Evolutionary conservation across 2,888 invertebrate genomes (phyloP).

Genomic region (Hirtodrosophila histrioides): DNA sequence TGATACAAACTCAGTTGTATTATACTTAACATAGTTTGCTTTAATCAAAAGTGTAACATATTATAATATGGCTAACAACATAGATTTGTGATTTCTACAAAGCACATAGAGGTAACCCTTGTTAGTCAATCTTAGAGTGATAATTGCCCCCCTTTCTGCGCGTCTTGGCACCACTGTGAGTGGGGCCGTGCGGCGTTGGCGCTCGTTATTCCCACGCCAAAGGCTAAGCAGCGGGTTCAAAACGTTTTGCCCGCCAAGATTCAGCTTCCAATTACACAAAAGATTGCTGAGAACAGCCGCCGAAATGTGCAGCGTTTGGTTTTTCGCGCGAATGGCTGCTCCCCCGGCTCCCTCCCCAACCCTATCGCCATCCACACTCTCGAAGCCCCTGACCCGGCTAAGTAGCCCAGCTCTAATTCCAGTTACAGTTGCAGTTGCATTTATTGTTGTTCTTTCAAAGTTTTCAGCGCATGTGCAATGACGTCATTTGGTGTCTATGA

Average conservation of each 20-base stretch:
- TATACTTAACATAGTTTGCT: too few species aligned
- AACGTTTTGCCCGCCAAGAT: slow-evolving; percentile 69
- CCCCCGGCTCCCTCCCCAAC: neutral
- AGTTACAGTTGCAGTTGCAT: slow-evolving; percentile 26
- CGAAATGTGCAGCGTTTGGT: slow-evolving; percentile 69
- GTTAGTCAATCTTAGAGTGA: too few species aligned
- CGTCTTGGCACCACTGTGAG: slow-evolving; percentile 32
- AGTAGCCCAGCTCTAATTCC: neutral
- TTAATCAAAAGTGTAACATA: too few species aligned
- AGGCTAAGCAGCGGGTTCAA: slow-evolving; percentile 72
- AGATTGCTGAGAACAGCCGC: slow-evolving; percentile 72
- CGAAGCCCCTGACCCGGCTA: neutral
- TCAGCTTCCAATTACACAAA: slow-evolving; percentile 75
- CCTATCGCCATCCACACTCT: neutral
- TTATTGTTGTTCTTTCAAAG: slow-evolving; percentile 9
- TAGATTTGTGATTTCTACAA: too few species aligned
- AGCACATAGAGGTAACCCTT: too few species aligned
- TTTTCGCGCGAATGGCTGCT: slow-evolving; percentile 49
- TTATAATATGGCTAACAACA: too few species aligned
- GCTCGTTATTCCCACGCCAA: slow-evolving; percentile 67
- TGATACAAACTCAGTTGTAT: too few species aligned
- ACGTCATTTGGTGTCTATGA: slow-evolving; percentile 53
- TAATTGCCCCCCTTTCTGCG: too few species aligned
- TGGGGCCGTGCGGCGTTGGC: slow-evolving; percentile 24
- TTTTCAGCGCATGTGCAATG: slow-evolving; percentile 25